phyloP scores from a whole-genome alignment of 2,888 invertebrate genomes.

The Schizotus pectinicornis region DNA sequence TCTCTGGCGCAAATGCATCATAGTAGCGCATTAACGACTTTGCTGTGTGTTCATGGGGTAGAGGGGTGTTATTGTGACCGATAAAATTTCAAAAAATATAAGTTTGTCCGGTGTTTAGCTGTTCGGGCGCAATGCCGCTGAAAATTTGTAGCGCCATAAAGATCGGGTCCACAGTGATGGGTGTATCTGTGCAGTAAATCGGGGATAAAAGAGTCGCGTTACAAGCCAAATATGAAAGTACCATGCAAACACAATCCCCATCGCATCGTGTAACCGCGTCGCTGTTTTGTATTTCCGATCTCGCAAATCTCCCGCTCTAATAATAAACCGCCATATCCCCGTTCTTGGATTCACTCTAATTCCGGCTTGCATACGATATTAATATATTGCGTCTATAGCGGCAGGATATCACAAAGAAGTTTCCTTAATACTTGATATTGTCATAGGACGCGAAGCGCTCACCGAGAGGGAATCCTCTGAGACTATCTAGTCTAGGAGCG shows the following conservation, averaged over 20 bases:
- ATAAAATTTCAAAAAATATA: conserved; percentile 4
- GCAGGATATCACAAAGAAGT: conserved; percentile 16
- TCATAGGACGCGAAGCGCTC: not conserved
- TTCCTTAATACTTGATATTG: conserved; percentile 20
- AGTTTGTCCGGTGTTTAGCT: conserved; percentile 6
- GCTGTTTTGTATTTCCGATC: not conserved
- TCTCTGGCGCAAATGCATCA: too few relatives aligned
- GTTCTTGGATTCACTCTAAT: conserved; percentile 2
- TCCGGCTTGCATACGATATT: conserved; percentile 12
- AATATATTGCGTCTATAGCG: conserved; percentile 9
- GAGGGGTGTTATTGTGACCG: not conserved
- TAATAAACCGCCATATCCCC: conserved; percentile 7
- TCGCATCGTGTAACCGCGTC: not conserved
- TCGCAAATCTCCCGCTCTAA: conserved; percentile 1
- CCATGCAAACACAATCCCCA: conserved; percentile 1
- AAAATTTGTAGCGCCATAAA: conserved; percentile 27
- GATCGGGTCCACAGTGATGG: conserved; percentile 19
- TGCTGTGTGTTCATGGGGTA: too few relatives aligned
- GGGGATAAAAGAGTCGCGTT: conserved; percentile 24
- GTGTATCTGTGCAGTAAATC: conserved; percentile 27
- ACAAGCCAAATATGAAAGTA: conserved; percentile 13
- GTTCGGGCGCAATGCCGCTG: conserved; percentile 16
- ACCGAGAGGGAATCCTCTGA: not conserved
- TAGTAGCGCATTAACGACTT: too few relatives aligned
- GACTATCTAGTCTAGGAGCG: not conserved